phyloP scores from a whole-genome alignment of 2,888 invertebrate species.

The Tenthredo scrophulariae region DNA sequence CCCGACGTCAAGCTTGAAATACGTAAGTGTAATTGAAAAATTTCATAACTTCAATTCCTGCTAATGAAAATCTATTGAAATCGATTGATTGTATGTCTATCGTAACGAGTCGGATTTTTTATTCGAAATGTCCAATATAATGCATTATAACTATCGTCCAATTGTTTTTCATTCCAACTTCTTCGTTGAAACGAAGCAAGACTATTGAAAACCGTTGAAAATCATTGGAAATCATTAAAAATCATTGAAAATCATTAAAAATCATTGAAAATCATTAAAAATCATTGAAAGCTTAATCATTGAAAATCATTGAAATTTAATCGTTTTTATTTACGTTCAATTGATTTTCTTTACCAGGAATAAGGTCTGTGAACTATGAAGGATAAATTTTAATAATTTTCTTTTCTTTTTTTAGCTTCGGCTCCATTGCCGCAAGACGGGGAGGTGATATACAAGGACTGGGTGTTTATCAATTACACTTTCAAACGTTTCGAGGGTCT shows the following conservation, averaged over 20 bases:
- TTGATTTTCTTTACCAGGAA: too few relatives aligned
- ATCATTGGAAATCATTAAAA: too few relatives aligned
- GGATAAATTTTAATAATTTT: conserved; percentile 4
- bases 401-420: conserved; percentile 83
- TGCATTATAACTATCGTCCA: too few relatives aligned
- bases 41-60: neutral
- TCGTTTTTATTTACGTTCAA: too few relatives aligned
- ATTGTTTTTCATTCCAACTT: neutral
- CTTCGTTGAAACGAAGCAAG: conserved; percentile 32
- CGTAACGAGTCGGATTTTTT: too few relatives aligned
- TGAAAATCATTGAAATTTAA: neutral
- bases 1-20: conserved; percentile 99
- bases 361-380: neutral
- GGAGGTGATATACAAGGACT: conserved; percentile 96
- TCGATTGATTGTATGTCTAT: too few relatives aligned
- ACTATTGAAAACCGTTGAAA: neutral
- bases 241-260: too few relatives aligned
- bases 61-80: too few relatives aligned
- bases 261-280: too few relatives aligned
- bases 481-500: conserved; percentile 99
- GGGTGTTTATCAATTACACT: conserved; percentile 99
- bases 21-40: conserved; percentile 85
- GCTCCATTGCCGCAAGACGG: conserved; percentile 94
- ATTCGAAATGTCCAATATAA: too few relatives aligned
- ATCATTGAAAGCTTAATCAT: too few relatives aligned